These are phyloP conservation scores for Anguilla rostrata DNA, from an alignment of 2,113 vertebrate species.

Conservation along the genomic window DNA sequence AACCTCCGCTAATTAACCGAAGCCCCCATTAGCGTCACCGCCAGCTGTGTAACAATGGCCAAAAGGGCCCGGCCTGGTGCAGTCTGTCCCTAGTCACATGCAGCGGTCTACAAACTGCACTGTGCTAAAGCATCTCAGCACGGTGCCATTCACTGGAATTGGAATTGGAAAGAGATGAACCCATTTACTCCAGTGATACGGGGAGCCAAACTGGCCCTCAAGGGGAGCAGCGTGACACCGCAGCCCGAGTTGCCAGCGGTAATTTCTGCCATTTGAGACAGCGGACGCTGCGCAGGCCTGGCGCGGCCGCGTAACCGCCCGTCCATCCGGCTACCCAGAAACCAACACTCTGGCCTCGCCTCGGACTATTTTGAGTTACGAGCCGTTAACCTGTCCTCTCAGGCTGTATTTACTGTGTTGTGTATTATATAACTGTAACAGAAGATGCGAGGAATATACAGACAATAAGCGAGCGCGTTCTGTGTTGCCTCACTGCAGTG, in stretches of 20 bases:
- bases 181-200: constrained; percentile 5
- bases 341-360: constrained; percentile 20
- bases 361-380: constrained; percentile 30
- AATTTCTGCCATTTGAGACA: constrained; percentile 23
- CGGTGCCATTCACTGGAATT: not conserved
- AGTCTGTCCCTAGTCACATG: not conserved
- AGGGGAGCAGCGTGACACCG: constrained; percentile 4
- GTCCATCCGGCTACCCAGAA: constrained; percentile 25
- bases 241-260: constrained; percentile 13
- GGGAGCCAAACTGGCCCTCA: not conserved
- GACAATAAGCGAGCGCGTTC: constrained; percentile 9
- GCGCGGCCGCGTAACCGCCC: constrained; percentile 21
- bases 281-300: not conserved
- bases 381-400: constrained; percentile 28
- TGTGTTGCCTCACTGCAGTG: not conserved
- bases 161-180: constrained; percentile 31
- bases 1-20: not conserved
- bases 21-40: not conserved
- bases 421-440: constrained; percentile 22
- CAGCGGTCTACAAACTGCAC: not conserved
- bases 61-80: not conserved
- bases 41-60: not conserved
- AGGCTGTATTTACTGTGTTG: constrained; percentile 28
- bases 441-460: constrained; percentile 30
- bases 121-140: not conserved